Evolutionary conservation across 2,888 invertebrate species (phyloP), one percentile per base, ranked within the genome.

Genomic region (Ferdinandea cuprea): DNA sequence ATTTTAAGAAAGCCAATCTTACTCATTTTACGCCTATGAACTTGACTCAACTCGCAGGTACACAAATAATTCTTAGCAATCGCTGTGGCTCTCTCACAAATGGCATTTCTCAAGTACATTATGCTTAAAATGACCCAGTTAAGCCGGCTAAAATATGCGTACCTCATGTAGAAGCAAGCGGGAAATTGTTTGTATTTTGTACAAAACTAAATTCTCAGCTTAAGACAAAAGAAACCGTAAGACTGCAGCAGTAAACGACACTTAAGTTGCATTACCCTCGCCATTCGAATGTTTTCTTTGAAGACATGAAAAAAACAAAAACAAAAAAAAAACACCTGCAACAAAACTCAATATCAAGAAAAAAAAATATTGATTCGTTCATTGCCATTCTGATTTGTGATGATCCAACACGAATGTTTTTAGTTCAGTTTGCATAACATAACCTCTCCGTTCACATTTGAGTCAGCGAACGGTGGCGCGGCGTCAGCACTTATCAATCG

Each of bases 171-270:
- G 9, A 11, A 19, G 19, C 8, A 3, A 5, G 13, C 21, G 35
- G 21, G 11, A 7, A 15, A 48, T 13, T 11, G 50, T 40, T 50
- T 50, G 50, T n/a, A n/a, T n/a, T n/a, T 65, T 65, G 35, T 17
- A 48, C 11, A 40, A 42, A 66, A 66, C n/a, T n/a, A 37, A 46
- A 63, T 30, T 25, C 4, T 30, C 30, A 3, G n/a, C 19, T 19
- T 30, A 37, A 40, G 17, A 17, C 42, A 19, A n/a, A n/a, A 21
- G 56, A 66, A 66, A 42, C 66, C 66, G 13, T 66, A 54, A 13
- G 48, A 73, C 54, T 73, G 66, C 59, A 73, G 66, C 59, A 73
- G 52, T 66, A 61, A 79, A 66, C 48, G 32, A 59, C 61, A 17
- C 59, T 46, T 61, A 68, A 73, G 61, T 40, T 58, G 40, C 30